These are phyloP conservation scores for Lophura nycthemera DNA, from an alignment of 2,113 vertebrate genomes.

Conservation along the genomic window DNA sequence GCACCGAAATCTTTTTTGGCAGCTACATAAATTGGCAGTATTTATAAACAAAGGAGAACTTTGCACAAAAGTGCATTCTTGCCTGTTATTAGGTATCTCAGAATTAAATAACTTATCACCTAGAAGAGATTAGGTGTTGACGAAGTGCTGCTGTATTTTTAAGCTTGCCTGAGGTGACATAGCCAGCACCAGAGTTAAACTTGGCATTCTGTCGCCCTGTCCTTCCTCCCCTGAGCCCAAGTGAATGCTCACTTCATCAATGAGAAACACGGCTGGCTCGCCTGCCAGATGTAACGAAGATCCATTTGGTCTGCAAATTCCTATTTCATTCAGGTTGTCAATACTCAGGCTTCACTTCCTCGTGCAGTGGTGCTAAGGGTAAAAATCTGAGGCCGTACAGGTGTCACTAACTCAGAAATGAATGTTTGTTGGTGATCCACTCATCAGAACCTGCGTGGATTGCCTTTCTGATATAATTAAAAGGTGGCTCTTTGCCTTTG, in stretches of 20 bases:
- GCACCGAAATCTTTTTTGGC: background rate
- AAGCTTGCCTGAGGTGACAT: background rate
- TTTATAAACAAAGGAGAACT: conserved; percentile 43
- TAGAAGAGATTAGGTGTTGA: conserved; percentile 36
- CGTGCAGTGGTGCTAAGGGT: background rate
- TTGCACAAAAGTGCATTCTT: conserved; percentile 29
- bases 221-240: background rate
- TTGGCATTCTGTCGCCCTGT: conserved; percentile 43
- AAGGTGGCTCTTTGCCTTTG: conserved; percentile 23
- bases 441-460: conserved; percentile 12
- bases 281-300: conserved; percentile 16
- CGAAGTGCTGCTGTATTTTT: conserved; percentile 42
- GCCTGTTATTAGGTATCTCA: background rate
- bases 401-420: background rate
- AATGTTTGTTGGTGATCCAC: background rate
- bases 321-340: background rate
- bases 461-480: conserved; percentile 21
- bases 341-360: conserved; percentile 28
- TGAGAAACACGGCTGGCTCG: conserved; percentile 43
- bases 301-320: conserved; percentile 41
- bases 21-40: background rate
- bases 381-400: conserved; percentile 19
- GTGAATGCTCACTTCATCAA: conserved; percentile 40
- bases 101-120: conserved; percentile 37
- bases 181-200: conserved; percentile 28